A percentile compares a stretch with the other conserved stretches of the same genome.
These are phyloP conservation scores for Xestobium rufovillosum DNA, from an alignment of 2,888 invertebrate genomes.

Conservation along the genomic window DNA sequence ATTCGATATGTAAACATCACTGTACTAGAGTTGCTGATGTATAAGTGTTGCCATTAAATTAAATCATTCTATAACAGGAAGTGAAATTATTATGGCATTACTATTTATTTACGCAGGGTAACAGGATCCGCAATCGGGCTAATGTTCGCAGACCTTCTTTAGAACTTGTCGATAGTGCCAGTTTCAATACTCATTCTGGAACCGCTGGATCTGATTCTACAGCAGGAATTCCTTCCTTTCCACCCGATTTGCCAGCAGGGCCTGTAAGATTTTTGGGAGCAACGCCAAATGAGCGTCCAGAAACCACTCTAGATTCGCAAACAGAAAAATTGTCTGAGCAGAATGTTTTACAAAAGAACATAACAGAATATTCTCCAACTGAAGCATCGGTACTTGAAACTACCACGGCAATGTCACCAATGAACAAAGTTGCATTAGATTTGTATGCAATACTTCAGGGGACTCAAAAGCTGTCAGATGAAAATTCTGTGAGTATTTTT, in stretches of 20 bases:
- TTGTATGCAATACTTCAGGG: conserved; percentile 70
- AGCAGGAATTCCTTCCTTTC: conserved; percentile 49
- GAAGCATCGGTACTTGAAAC: conserved; percentile 37
- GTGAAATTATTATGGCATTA: no score
- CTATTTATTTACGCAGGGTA: no score
- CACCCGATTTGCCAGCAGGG: conserved; percentile 47
- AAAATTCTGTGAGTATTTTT: conserved; percentile 29
- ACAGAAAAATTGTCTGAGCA: not conserved
- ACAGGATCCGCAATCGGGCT: conserved; percentile 49
- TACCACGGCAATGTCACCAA: conserved; percentile 59
- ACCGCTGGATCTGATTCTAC: conserved; percentile 44
- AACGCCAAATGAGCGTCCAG: conserved; percentile 49
- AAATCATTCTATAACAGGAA: no score
- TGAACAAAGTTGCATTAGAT: conserved; percentile 78
- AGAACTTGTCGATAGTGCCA: conserved; percentile 73
- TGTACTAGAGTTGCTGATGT: no score
- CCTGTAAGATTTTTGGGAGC: conserved; percentile 52
- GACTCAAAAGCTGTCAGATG: conserved; percentile 47
- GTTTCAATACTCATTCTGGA: conserved; percentile 68
- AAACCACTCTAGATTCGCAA: conserved; percentile 16
- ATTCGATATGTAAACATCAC: no score
- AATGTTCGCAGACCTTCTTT: conserved; percentile 67
- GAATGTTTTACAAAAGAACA: no score
- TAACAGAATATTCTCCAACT: no score
- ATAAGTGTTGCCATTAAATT: no score